These are phyloP conservation scores for Caenorhabditis afra DNA, from an alignment of 2,888 invertebrate genomes.

Conservation along the genomic window DNA sequence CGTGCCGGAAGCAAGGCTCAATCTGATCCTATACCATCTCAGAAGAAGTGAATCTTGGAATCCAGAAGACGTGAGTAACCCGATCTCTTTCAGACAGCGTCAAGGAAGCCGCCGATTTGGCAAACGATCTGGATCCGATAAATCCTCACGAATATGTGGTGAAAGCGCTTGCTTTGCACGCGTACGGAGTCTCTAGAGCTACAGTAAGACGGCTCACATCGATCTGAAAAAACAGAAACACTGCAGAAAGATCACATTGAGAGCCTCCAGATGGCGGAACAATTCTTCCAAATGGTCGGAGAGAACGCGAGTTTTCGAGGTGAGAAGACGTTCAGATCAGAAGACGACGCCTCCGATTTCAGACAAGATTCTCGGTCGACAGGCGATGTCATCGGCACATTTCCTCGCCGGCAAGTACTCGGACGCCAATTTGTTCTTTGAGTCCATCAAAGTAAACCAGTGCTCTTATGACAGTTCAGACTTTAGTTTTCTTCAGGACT, in stretches of 20 bases:
- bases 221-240: background rate
- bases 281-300: conserved; percentile 94
- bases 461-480: background rate
- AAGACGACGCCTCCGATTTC: conserved; percentile 12
- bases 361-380: conserved; percentile 93
- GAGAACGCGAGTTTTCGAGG: conserved; percentile 87
- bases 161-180: conserved; percentile 95
- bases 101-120: conserved; percentile 69
- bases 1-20: conserved; percentile 95
- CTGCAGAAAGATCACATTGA: no score
- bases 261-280: conserved; percentile 89
- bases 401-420: conserved; percentile 96
- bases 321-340: background rate
- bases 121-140: conserved; percentile 90
- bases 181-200: conserved; percentile 92
- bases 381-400: conserved; percentile 98
- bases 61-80: no score
- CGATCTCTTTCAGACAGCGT: conserved; percentile 69
- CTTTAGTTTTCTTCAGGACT: conserved; percentile 57
- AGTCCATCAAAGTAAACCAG: background rate
- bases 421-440: conserved; percentile 89
- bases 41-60: no score
- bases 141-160: conserved; percentile 96
- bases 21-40: conserved; percentile 94
- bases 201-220: conserved; percentile 86